Evolutionary conservation across 2,888 invertebrate species (phyloP), one percentile per base, ranked within the genome.

Genomic region (Tetragonula carbonaria): DNA sequence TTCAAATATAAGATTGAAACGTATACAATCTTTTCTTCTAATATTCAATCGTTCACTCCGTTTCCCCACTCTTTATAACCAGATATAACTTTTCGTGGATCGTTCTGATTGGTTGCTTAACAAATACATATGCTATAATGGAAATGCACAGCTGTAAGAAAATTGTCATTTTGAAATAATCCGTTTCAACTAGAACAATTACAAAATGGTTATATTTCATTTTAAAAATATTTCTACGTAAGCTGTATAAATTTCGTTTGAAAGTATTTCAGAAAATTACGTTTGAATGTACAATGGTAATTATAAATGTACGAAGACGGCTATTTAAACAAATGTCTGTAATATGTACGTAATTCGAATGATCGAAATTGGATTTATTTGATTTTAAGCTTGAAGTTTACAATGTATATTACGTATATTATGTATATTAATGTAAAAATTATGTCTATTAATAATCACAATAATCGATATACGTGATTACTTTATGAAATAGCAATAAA

Each of bases 51-150:
- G 81, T 45, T 74, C 38, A 75, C 21, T 74, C 50, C 72, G 23
- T 75, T 72, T 68, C 80, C 71, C 68, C 76, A 53, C 63, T 79
- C 79, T 81, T 63, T 79, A 78, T 75, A 72, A 66, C 67, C 80
- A 78, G 68, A 80, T 79, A 76, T 57, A 75, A 84, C 78, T 84
- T 86, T 90, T 94, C 94, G 94, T 94, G 94, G 93, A 93, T 86
- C 86, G 72, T 90, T 82, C 80, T 86, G 86, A 94, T 94, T 94
- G 93, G 94, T 93, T 91, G 92, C 90, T 91, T 85, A 76, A 78
- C 67, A 70, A 33, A 53, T 68, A 66, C 28, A 71, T 73, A 71
- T 73, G 77, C 62, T 68, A 80, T 65, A 76, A 73, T 74, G 65
- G 74, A 85, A 74, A 82, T 72, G 1, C 45, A 45, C 45, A 85